These are phyloP conservation scores for Drosophila stalkeri DNA, from an alignment of 2,888 invertebrate species.

Conservation along the genomic window DNA sequence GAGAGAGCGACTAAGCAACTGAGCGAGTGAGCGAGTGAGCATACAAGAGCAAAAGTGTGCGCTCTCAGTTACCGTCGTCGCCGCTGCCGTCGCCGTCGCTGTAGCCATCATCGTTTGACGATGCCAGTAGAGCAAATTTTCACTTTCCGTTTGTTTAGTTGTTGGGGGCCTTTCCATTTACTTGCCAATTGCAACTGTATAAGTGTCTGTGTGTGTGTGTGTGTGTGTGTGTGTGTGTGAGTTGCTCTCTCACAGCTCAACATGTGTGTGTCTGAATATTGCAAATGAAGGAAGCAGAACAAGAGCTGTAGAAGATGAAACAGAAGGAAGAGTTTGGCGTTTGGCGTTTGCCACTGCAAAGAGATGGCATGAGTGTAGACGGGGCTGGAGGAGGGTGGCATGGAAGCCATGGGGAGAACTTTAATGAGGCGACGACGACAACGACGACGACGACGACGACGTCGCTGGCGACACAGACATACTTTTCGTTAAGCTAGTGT, in stretches of 20 bases:
- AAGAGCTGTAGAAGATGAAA: slow-evolving; percentile 62
- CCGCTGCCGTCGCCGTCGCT: slow-evolving; percentile 5
- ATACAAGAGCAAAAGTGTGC: slow-evolving; percentile 28
- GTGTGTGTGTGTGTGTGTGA: slow-evolving; percentile 23
- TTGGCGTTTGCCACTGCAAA: slow-evolving; percentile 22
- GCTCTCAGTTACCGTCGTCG: slow-evolving; percentile 30
- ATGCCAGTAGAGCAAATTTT: slow-evolving; percentile 83
- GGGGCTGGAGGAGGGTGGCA: slow-evolving; percentile 8
- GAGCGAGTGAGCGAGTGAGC: slow-evolving; percentile 32
- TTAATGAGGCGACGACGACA: slow-evolving; percentile 69
- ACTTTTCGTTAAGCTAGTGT: slow-evolving; percentile 63
- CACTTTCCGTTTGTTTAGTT: slow-evolving; percentile 84
- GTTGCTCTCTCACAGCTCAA: slow-evolving; percentile 33
- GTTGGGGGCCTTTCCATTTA: slow-evolving; percentile 77
- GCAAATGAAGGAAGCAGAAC: slow-evolving; percentile 79
- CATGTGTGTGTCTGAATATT: slow-evolving; percentile 53
- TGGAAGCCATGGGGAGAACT: slow-evolving; percentile 58
- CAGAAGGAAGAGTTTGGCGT: slow-evolving; percentile 78
- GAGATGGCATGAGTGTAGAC: background rate
- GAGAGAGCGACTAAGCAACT: slow-evolving; percentile 8
- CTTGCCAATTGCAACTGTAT: slow-evolving; percentile 58
- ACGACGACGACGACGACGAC: slow-evolving; percentile 31
- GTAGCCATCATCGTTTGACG: slow-evolving; percentile 42
- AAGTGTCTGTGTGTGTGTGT: slow-evolving; percentile 30
- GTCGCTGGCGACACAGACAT: slow-evolving; percentile 75